Base-by-base conservation (phyloP, 2,888 invertebrate species). In the Sphecodes monilicornis region DNA sequence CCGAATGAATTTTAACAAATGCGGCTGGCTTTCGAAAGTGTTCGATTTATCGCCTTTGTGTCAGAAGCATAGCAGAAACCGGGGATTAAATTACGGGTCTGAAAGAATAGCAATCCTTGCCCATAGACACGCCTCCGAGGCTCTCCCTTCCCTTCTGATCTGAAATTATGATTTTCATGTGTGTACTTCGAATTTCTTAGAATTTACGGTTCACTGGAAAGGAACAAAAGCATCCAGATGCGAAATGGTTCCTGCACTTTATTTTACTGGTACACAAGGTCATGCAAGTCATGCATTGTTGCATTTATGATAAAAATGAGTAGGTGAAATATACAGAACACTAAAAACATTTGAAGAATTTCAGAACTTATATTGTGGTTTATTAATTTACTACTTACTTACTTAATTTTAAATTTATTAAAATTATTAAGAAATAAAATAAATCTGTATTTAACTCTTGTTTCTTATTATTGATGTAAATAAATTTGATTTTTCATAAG, bases 151-250 rank as follows among this genome's bases (percentile, higher is more conserved):
- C 10, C 32, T 22, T 36, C 50, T 68, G 16, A 54, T 50, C 36
- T 36, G 26, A 39, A 68, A 46, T 76, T 66, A 36, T 39, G 26
- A 26, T 50, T 64, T 75, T 46, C 22, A 74, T n/a, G 36, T 39
- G 43, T 4, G n/a, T 57, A 75, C 13, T 29, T 64, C 11, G 22
- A 64, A 60, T 18, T 74, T 60, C 26, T 57, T 39, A 41, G 73
- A 60, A 60, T 57, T 39, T 54, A 18, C 54, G 26, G 36, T 69
- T 41, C 68, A 39, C 68, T n/a, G 26, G 8, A 36, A 54, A 26
- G 8, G 26, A 68, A 46, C 32, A 11, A 36, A n/a, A 18, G 46
- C 26, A 26, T 18, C 16, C 18, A 26, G 10, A 57, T 26, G 18
- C 32, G 16, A 32, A 64, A 18, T 18, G 2, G 1, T 64, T 32